phyloP scores from a whole-genome alignment of 2,888 invertebrate genomes.

The Scaptomyza parva region DNA sequence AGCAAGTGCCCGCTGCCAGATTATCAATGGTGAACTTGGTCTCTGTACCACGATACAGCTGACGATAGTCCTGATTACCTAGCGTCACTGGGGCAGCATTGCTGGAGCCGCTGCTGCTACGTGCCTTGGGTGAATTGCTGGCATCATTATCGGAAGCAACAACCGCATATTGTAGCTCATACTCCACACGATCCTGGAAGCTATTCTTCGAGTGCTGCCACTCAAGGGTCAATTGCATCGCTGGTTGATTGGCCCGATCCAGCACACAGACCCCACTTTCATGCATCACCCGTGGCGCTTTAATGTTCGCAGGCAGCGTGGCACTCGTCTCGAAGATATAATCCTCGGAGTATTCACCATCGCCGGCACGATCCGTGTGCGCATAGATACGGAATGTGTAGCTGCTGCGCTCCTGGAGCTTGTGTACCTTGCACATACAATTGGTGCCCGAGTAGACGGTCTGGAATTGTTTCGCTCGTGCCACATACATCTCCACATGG shows the following conservation, averaged over 20 bases:
- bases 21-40: slow-evolving; percentile 88
- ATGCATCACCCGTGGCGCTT: slow-evolving; percentile 88
- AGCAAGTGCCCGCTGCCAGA: slow-evolving; percentile 91
- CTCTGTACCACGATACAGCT: slow-evolving; percentile 89
- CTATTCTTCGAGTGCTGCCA: slow-evolving; percentile 88
- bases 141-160: slow-evolving; percentile 74
- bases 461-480: slow-evolving; percentile 88
- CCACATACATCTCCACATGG: slow-evolving; percentile 92
- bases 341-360: slow-evolving; percentile 91
- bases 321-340: slow-evolving; percentile 90
- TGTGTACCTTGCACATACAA: slow-evolving; percentile 92
- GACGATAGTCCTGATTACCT: slow-evolving; percentile 69
- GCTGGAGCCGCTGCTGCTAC: slow-evolving; percentile 40
- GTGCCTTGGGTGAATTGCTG: slow-evolving; percentile 48
- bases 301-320: slow-evolving; percentile 92
- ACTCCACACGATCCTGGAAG: slow-evolving; percentile 89
- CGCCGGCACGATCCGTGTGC: slow-evolving; percentile 92
- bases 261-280: slow-evolving; percentile 77
- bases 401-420: slow-evolving; percentile 91
- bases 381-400: slow-evolving; percentile 95
- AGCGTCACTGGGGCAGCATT: slow-evolving; percentile 43
- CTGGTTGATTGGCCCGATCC: slow-evolving; percentile 85
- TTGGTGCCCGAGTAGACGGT: slow-evolving; percentile 91
- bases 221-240: slow-evolving; percentile 86
- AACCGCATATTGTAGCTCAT: slow-evolving; percentile 89